Conservation (phyloP, 2,888 invertebrate species). For the Margaritifera margaritifera region DNA sequence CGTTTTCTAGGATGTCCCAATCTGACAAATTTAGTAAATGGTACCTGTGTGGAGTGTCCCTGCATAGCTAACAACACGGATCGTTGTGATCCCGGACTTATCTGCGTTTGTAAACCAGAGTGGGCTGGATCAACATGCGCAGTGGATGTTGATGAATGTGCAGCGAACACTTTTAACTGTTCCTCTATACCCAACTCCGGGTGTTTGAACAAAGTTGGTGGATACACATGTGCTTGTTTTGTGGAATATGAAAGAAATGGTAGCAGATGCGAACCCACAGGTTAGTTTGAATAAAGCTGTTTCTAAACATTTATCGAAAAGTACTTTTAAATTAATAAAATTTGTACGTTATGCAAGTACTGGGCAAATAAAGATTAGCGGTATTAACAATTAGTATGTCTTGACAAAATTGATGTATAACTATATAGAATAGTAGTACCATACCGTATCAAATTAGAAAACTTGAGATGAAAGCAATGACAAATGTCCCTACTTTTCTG, state of each 20-base stretch:
- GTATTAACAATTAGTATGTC: no score
- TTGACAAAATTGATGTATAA: no score
- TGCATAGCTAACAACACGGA: slow-evolving; percentile 9
- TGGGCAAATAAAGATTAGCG: no score
- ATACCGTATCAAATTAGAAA: no score
- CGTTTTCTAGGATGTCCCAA: background rate
- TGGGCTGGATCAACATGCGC: slow-evolving; percentile 23
- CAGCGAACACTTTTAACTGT: background rate
- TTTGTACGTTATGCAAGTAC: no score
- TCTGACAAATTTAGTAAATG: slow-evolving; percentile 2
- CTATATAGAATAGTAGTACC: no score
- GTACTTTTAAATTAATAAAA: no score
- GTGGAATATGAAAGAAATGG: slow-evolving; percentile 3
- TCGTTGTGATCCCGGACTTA: slow-evolving; percentile 15
- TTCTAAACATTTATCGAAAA: no score
- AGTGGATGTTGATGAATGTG: slow-evolving; percentile 20
- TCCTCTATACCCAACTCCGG: slow-evolving; percentile 1
- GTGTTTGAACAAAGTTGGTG: slow-evolving; percentile 12
- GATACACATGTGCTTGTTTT: slow-evolving; percentile 10
- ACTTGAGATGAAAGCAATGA: no score
- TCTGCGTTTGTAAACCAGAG: slow-evolving; percentile 18
- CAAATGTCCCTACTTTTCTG: no score
- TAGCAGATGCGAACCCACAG: slow-evolving; percentile 3
- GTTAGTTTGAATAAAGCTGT: slow-evolving; percentile 1
- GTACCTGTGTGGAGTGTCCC: slow-evolving; percentile 1